These are phyloP conservation scores for Idris sp. DNA, from an alignment of 1,140 invertebrate species.

Conservation along the genomic window DNA sequence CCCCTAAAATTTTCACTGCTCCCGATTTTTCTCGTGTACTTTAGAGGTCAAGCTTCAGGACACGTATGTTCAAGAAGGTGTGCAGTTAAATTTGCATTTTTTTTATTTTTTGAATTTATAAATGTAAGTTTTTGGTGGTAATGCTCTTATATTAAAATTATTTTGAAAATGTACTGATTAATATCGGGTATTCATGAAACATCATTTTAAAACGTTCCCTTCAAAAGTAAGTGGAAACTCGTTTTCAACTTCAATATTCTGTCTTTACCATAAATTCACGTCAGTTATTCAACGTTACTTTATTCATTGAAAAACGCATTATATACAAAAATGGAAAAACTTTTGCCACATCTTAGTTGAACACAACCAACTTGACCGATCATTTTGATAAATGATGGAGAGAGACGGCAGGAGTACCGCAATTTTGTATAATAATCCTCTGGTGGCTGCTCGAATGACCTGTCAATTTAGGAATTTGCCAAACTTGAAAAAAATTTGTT, in stretches of 20 bases:
- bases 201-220: not conserved
- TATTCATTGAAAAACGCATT: not conserved
- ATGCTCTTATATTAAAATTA: too few relatives aligned
- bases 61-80: too few relatives aligned
- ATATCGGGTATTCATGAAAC: not conserved
- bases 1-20: too few relatives aligned
- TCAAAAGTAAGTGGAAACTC: constrained; percentile 19
- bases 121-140: too few relatives aligned
- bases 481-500: constrained; percentile 21
- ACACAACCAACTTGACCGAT: constrained; percentile 12
- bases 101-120: too few relatives aligned
- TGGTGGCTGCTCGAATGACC: constrained; percentile 20
- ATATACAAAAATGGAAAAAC: constrained; percentile 24
- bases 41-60: too few relatives aligned
- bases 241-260: constrained; percentile 19
- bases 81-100: too few relatives aligned
- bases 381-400: constrained; percentile 39
- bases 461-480: constrained; percentile 6
- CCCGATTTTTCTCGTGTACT: too few relatives aligned
- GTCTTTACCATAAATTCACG: constrained; percentile 4
- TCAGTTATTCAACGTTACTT: constrained; percentile 24
- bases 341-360: constrained; percentile 16
- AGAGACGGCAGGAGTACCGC: constrained; percentile 16
- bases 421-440: constrained; percentile 26
- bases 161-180: constrained; percentile 14